phyloP scores from a whole-genome alignment of 2,888 invertebrate genomes.

The Reticulitermes lucifugus region DNA sequence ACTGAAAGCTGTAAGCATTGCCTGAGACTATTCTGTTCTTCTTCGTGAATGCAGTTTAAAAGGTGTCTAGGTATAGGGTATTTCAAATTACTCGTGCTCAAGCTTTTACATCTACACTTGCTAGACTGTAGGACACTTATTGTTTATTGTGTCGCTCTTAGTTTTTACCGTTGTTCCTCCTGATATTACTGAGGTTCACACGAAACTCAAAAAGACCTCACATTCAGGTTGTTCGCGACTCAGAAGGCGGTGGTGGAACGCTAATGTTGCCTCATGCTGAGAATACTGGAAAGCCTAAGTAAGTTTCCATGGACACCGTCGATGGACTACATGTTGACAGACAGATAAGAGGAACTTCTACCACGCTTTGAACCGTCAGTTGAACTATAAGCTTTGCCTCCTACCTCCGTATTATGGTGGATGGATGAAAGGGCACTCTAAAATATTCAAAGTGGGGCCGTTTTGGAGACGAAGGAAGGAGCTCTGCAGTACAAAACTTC shows the following conservation, averaged over 20 bases:
- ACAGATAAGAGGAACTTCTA: slow-evolving; percentile 1
- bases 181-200: not conserved
- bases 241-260: not conserved
- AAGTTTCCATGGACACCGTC: not conserved
- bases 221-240: not conserved
- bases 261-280: not conserved
- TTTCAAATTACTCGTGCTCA: too few species aligned
- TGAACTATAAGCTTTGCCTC: not conserved
- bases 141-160: not conserved
- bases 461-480: not conserved
- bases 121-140: not conserved
- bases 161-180: not conserved
- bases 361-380: not conserved
- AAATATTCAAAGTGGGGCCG: slow-evolving; percentile 12
- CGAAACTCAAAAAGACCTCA: not conserved
- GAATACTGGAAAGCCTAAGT: not conserved
- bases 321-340: not conserved
- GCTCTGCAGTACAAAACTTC: not conserved
- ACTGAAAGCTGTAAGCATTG: too few species aligned
- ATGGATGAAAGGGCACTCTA: slow-evolving; percentile 23
- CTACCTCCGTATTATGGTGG: slow-evolving; percentile 9
- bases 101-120: too few species aligned
- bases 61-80: too few species aligned
- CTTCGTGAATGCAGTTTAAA: too few species aligned
- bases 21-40: too few species aligned